Conservation (phyloP, 1,140 invertebrate species). For the Apocrypta bakeri region DNA sequence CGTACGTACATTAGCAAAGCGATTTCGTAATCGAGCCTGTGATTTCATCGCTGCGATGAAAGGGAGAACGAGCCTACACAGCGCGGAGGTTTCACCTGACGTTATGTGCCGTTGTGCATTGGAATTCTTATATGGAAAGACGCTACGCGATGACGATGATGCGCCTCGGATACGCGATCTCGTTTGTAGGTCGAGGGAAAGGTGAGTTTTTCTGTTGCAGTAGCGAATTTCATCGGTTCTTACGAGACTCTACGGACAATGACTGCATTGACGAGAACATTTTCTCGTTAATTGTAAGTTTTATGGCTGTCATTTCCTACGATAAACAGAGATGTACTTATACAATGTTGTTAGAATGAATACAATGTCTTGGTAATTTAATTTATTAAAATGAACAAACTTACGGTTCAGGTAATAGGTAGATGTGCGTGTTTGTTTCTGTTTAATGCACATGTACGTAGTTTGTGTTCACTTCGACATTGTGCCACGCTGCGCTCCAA, state of each 20-base stretch:
- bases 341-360: too few relatives aligned
- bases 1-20: background rate
- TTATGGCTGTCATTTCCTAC: too few relatives aligned
- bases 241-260: too few relatives aligned
- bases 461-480: background rate
- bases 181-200: background rate
- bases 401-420: too few relatives aligned
- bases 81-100: background rate
- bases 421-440: too few relatives aligned
- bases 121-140: background rate
- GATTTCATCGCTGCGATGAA: slow-evolving; percentile 24
- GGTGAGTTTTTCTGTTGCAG: background rate
- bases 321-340: too few relatives aligned
- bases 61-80: slow-evolving; percentile 15
- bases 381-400: too few relatives aligned
- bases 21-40: slow-evolving; percentile 26
- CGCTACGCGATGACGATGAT: background rate
- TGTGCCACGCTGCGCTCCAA: background rate
- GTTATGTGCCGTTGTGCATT: background rate
- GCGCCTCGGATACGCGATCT: background rate
- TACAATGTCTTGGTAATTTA: too few relatives aligned
- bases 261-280: too few relatives aligned
- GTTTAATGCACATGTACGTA: too few relatives aligned
- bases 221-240: too few relatives aligned
- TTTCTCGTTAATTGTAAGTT: too few relatives aligned